Base-by-base conservation (phyloP, 2,888 invertebrate species). In the Diogma glabrata region DNA sequence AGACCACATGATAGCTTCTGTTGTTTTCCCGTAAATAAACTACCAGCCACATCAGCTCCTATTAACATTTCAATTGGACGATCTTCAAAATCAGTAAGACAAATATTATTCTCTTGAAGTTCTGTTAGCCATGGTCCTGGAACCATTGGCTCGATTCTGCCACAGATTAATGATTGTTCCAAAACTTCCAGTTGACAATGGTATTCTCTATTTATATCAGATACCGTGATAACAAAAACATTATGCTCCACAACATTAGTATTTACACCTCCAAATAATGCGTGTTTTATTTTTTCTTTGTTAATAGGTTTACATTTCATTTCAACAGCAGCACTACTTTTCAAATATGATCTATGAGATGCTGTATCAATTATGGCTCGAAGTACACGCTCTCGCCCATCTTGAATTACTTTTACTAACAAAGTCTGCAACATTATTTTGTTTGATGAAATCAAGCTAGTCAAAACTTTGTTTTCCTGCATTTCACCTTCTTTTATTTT, bases 321-420 rank as follows among this genome's bases (percentile, higher is more conserved):
- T 19, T 46, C 48, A 17, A 40, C 47, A 3, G 55, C 54, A 7
- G 50, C 24, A 14, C 51, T 47, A 23, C 50, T 28, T 19, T 24
- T 38, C 36, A 55, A 45, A 49, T 55, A 55, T 30, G 52, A 55
- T 23, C 50, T 45, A 30, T 55, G 55, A 9, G 53, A 55, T 7
- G 51, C 52, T 14, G 33, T 33, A 33, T 33, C 33, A 33, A 33
- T 33, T n/a, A 33, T 33, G 12, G 33, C 33, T 33, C 33, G 12
- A n/a, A 33, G 12, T n/a, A 33, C 14, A n/a, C 33, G 12, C 14
- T 33, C 33, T 12, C 12, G n/a, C 14, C 14, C 33, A 14, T 33
- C 14, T n/a, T 33, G n/a, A 14, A 33, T 33, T n/a, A 33, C 14
- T 33, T 33, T 33, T 33, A 33, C 14, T 33, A 33, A 33, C 12